Conservation (phyloP, 2,113 vertebrate species). For the Castor canadensis region DNA sequence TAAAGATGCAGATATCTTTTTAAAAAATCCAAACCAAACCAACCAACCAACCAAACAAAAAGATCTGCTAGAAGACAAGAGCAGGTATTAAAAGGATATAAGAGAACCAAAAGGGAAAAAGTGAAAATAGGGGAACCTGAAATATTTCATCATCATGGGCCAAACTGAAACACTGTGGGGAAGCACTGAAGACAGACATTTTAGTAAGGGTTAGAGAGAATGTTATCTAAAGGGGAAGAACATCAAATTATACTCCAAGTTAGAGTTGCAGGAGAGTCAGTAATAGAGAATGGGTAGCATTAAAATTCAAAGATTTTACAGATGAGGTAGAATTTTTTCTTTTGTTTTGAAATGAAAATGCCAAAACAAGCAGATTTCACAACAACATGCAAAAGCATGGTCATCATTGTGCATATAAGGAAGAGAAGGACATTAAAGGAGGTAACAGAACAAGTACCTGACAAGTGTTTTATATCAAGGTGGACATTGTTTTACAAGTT, state of each 20-base stretch:
- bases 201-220: slow-evolving; percentile 65
- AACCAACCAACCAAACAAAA: slow-evolving; percentile 71
- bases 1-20: background rate
- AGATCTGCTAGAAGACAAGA: slow-evolving; percentile 75
- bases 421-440: slow-evolving; percentile 51
- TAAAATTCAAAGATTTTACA: slow-evolving; percentile 41
- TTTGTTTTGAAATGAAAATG: slow-evolving; percentile 51
- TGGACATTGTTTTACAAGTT: slow-evolving; percentile 38
- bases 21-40: background rate
- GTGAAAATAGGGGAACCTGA: slow-evolving; percentile 87
- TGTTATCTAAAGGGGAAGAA: slow-evolving; percentile 26
- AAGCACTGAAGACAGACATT: slow-evolving; percentile 69
- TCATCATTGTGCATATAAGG: background rate
- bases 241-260: slow-evolving; percentile 22
- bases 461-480: slow-evolving; percentile 51
- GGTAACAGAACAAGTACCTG: background rate
- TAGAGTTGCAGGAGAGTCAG: background rate
- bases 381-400: slow-evolving; percentile 45
- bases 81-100: slow-evolving; percentile 78
- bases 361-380: slow-evolving; percentile 51
- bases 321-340: background rate
- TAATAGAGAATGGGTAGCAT: background rate
- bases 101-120: slow-evolving; percentile 75
- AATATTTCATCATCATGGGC: slow-evolving; percentile 85
- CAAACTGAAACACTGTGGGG: slow-evolving; percentile 83